Evolutionary conservation across 2,888 invertebrate species (phyloP), one percentile per base, ranked within the genome.

Genomic region (Congeria kusceri): DNA sequence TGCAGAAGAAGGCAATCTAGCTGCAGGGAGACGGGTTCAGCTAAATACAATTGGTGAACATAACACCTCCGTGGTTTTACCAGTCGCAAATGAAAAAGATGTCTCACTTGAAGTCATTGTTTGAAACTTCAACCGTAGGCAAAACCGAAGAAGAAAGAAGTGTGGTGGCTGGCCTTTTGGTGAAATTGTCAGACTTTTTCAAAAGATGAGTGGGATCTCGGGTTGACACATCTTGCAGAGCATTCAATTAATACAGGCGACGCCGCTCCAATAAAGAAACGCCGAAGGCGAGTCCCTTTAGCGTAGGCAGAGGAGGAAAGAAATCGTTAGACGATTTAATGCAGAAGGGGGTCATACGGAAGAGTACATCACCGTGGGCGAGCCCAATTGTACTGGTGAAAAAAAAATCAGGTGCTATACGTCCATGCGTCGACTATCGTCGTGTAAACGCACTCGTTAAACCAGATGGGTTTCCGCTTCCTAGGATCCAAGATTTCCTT

Each of bases 381-480:
- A 27, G 44, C 13, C 73, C 78, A 11, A 73, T 64, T 28, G 59
- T 70, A 3, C 20, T 78, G 7, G 78, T 71, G 4, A 13, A 29
- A 5, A 71, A 72, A n/a, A 61, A 46, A 28, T 47, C 27, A 5
- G 63, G 61, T 29, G n/a, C 47, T 18, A 29, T 77, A 0, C 61
- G 78, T 20, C 77, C 78, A 32, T 73, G 78, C 29, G 71, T 85
- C 0, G 80, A 83, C 29, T 65, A 61, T 29, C 39, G 62, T 18
- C 28, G 32, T 4, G 25, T 65, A 7, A 65, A 72, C 57, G 46
- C 47, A 15, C 15, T 46, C 18, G 20, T 29, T 1, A 23, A 29
- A n/a, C 39, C 32, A 13, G 83, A 83, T 69, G 74, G 66, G 11
- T 85, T 72, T 69, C 82, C 79, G 13, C 44, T 82, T 0, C 77